Evolutionary conservation across 2,888 invertebrate genomes (phyloP).

Genomic region (Cephus spinipes): DNA sequence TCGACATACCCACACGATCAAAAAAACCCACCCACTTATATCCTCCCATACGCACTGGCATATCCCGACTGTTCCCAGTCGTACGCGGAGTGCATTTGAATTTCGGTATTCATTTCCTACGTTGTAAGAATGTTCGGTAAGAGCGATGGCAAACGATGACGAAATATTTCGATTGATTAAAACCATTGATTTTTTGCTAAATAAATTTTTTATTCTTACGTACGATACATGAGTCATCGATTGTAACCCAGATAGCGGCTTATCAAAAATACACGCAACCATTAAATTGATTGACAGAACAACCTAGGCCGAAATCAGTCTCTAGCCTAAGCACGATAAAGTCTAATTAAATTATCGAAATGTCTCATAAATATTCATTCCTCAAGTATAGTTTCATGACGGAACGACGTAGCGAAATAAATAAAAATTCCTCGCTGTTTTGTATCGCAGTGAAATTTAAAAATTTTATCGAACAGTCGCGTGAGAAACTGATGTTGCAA

Average conservation of each 20-base stretch:
- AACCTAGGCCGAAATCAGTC: background rate
- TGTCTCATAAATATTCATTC: background rate
- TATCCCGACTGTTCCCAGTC: background rate
- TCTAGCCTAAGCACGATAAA: background rate
- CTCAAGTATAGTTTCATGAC: background rate
- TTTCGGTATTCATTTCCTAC: background rate
- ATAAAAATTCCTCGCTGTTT: background rate
- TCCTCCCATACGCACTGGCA: conserved; percentile 4
- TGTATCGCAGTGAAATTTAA: background rate
- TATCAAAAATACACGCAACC: background rate
- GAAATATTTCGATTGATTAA: background rate
- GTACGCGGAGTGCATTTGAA: conserved; percentile 34
- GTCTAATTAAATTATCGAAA: background rate
- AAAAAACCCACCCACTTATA: conserved; percentile 22
- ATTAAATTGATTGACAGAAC: background rate
- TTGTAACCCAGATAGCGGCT: no score
- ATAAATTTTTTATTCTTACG: background rate
- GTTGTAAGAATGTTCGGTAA: background rate
- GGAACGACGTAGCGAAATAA: background rate
- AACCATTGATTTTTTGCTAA: background rate
- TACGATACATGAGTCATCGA: no score
- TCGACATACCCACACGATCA: conserved; percentile 35
- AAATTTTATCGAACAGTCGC: background rate
- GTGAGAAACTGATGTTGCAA: background rate
- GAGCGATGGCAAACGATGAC: background rate